Conservation (phyloP, 1,140 invertebrate genomes). For the Kradibia gibbosae region DNA sequence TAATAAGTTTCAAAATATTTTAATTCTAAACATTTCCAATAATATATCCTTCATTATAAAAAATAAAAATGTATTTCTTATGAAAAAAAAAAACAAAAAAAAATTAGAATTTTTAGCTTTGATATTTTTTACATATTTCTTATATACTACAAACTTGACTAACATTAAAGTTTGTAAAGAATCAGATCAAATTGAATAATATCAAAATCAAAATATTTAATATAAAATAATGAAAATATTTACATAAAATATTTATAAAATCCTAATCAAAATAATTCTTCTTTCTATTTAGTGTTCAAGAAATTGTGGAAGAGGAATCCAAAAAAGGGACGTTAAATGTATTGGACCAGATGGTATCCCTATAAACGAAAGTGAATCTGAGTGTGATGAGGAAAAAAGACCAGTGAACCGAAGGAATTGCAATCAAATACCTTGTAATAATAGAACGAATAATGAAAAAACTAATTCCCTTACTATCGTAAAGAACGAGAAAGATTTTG, state of each 20-base stretch:
- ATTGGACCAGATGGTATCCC: constrained; percentile 72
- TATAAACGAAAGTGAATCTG: constrained; percentile 56
- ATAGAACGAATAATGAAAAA: neutral
- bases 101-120: too few species aligned
- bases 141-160: too few species aligned
- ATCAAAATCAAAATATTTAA: too few species aligned
- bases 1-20: constrained; percentile 53
- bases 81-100: too few species aligned
- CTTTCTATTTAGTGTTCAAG: constrained; percentile 70
- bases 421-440: constrained; percentile 76
- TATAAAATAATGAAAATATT: too few species aligned
- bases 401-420: constrained; percentile 76
- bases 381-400: constrained; percentile 74
- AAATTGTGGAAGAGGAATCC: constrained; percentile 76
- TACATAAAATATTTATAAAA: too few species aligned
- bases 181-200: too few species aligned
- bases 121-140: too few species aligned
- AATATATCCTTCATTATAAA: too few species aligned
- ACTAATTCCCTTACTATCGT: neutral
- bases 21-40: neutral
- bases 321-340: constrained; percentile 77
- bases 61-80: too few species aligned
- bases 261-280: neutral
- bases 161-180: too few species aligned
- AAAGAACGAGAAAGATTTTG: neutral